A percentile compares a stretch with the other conserved stretches of the same genome.
Evolutionary conservation across 2,797 vertebrate genomes (phyloP).

Genomic region (Ctenopoma multispine): DNA sequence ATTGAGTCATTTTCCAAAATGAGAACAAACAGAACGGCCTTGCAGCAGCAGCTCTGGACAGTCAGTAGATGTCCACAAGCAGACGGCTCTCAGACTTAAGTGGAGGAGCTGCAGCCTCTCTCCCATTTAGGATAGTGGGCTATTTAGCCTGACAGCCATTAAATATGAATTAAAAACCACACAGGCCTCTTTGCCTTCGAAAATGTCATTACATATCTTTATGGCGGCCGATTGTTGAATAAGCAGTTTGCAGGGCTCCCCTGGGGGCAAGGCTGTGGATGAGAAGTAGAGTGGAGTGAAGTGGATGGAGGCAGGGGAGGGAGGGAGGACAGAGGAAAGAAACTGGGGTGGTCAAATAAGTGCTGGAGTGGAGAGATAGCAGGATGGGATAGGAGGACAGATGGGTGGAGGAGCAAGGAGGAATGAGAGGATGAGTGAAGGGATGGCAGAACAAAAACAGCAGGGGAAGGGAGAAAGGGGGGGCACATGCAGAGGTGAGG

Average conservation of each 20-base stretch:
- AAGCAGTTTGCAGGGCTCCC: constrained; percentile 87
- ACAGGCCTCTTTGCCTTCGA: constrained; percentile 87
- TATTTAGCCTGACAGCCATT: constrained; percentile 88
- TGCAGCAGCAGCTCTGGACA: constrained; percentile 37
- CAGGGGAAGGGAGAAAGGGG: not conserved
- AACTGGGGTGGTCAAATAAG: constrained; percentile 62
- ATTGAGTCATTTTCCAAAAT: constrained; percentile 32
- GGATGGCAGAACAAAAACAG: constrained; percentile 52
- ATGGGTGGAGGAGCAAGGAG: constrained; percentile 54
- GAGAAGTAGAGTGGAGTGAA: constrained; percentile 62
- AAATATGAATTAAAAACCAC: constrained; percentile 91
- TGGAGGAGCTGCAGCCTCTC: constrained; percentile 75
- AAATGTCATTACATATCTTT: constrained; percentile 90
- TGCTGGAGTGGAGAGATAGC: constrained; percentile 48
- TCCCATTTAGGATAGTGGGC: constrained; percentile 86
- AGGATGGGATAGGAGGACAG: constrained; percentile 53
- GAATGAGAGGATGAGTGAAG: constrained; percentile 53
- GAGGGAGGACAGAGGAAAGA: constrained; percentile 39
- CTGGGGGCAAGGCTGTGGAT: constrained; percentile 70
- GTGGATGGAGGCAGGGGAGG: constrained; percentile 43
- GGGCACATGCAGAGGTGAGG: constrained; percentile 17
- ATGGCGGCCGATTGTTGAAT: constrained; percentile 89
- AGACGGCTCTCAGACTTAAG: constrained; percentile 80
- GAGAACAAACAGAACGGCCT: constrained; percentile 21
- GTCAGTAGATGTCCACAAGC: constrained; percentile 51